These are phyloP conservation scores for Sclerurus mexicanus DNA, from an alignment of 2,113 vertebrate genomes.

Conservation along the genomic window DNA sequence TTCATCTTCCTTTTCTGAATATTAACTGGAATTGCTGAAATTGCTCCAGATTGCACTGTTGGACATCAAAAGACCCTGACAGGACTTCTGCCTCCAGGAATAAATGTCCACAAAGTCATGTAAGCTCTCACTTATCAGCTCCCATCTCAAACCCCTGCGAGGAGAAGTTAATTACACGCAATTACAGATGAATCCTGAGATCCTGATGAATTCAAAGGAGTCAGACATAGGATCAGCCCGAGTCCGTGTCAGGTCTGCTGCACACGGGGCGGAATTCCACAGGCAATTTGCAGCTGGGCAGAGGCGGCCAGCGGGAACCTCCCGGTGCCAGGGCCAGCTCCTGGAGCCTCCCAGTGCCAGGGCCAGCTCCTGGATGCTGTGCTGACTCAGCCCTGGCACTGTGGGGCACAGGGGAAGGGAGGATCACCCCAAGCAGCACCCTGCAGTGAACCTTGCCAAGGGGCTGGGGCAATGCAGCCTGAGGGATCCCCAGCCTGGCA, in stretches of 20 bases:
- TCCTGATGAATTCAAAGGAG: background rate
- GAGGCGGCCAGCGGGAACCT: background rate
- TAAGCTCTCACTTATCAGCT: background rate
- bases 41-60: fast-evolving
- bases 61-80: background rate
- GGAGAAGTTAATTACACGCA: background rate
- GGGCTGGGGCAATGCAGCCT: background rate
- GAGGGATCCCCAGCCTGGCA: background rate
- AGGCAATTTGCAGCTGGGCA: background rate
- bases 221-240: background rate
- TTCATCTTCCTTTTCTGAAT: background rate
- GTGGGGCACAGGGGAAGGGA: background rate
- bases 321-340: background rate
- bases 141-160: background rate
- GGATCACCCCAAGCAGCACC: background rate
- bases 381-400: background rate
- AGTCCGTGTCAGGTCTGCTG: background rate
- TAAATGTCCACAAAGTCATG: fast-evolving
- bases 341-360: background rate
- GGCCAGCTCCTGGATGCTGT: background rate
- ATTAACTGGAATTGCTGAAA: background rate
- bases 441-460: background rate
- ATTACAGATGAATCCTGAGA: background rate
- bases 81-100: background rate
- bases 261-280: background rate